These are phyloP conservation scores for Bos indicus DNA, from an alignment of 2,113 vertebrate species.

Conservation along the genomic window DNA sequence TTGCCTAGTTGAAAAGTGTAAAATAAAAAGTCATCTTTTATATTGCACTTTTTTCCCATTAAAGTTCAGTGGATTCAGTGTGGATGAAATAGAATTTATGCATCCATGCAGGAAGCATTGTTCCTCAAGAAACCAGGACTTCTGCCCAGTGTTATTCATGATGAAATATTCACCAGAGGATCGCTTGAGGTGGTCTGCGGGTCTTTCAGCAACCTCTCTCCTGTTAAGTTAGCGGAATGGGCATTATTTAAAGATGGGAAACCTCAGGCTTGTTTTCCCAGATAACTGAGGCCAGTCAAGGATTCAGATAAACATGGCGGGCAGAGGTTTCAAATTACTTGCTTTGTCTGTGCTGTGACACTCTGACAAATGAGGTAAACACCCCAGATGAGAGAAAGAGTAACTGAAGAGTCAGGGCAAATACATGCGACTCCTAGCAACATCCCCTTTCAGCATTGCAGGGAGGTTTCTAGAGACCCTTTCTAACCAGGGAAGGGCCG, in stretches of 20 bases:
- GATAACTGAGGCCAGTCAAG: background rate
- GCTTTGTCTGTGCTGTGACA: background rate
- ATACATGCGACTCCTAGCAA: background rate
- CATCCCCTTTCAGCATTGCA: background rate
- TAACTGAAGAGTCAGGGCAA: background rate
- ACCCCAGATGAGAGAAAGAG: background rate
- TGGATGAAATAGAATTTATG: background rate
- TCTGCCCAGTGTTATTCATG: background rate
- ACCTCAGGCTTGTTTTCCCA: background rate
- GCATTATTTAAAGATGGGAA: background rate
- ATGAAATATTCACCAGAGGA: background rate
- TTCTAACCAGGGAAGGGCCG: background rate
- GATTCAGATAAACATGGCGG: background rate
- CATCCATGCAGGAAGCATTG: background rate
- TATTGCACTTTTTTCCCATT: background rate
- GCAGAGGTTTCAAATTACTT: background rate
- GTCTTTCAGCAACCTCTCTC: background rate
- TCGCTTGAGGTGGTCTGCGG: background rate
- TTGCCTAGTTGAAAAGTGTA: background rate
- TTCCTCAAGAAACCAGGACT: background rate
- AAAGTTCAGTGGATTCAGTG: background rate
- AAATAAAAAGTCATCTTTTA: background rate
- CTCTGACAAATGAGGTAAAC: slow-evolving; percentile 5
- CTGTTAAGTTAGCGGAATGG: background rate
- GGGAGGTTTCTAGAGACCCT: background rate